Evolutionary conservation across 2,113 vertebrate species (phyloP), one percentile per base, ranked within the genome.

Genomic region (Nycticorax nycticorax): DNA sequence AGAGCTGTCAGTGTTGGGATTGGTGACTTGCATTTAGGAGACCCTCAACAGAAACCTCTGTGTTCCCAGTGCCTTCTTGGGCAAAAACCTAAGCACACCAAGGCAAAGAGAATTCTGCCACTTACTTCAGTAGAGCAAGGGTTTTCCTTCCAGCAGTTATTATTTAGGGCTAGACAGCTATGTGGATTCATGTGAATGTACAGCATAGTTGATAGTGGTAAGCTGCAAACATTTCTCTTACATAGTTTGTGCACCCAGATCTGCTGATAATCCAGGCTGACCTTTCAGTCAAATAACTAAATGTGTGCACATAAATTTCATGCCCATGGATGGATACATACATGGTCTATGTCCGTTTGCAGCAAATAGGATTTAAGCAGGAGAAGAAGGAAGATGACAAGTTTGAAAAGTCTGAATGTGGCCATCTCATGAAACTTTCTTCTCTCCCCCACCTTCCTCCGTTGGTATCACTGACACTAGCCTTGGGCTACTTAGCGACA

Each of bases 291-390:
- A 39, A 62, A 48, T 41, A 55, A 13, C 13, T 33, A 35, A 20
- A 59, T 5, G 9, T 14, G 35, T 41, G 21, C 57, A 53, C 20
- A 15, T 20, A 22, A 5, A 24, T 53, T 74, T 87, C 68, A 15
- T 12, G 43, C 23, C 17, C 0, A 0, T 8, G 30, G 16, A 14
- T 37, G 19, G 18, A n/a, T 55, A 69, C 2, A 1, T 43, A n/a
- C 32, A 48, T 10, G 13, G 35, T 21, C 50, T 80, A 1, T 4
- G 32, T 24, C 27, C 22, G 1, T n/a, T 53, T 72, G 68, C 53
- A 87, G 48, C 16, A 72, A 66, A 37, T 2, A 45, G 15, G 37
- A 63, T 83, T 52, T 57, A 63, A 72, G 37, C 1, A 35, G 24
- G 10, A 91, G 23, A 32, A 50, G 48, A 45, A 35, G 33, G 21